Percentiles rank a stretch among this genome's conserved stretches.
phyloP scores from a whole-genome alignment of 2,113 vertebrate species.

The Marcusenius ussheri region DNA sequence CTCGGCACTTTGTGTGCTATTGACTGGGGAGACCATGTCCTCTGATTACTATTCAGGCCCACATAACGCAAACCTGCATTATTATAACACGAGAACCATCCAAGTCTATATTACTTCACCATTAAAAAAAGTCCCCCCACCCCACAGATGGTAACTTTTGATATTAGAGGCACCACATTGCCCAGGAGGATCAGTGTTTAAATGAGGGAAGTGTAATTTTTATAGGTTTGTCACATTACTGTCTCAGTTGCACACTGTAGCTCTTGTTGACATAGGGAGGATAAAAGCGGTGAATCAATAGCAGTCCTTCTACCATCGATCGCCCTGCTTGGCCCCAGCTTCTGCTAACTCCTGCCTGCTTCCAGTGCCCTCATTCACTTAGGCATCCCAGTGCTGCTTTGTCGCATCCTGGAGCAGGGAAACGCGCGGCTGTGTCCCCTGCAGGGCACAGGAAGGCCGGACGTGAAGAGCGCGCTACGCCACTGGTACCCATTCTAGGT shows the following conservation, averaged over 20 bases:
- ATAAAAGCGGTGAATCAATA: constrained; percentile 59
- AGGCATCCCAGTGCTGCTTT: constrained; percentile 35
- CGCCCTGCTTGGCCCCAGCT: constrained; percentile 42
- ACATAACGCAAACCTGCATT: not conserved
- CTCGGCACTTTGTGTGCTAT: not conserved
- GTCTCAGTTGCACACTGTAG: constrained; percentile 42
- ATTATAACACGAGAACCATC: not conserved
- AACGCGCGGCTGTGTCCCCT: not conserved
- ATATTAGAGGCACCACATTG: not conserved
- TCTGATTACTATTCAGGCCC: not conserved
- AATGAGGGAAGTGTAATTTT: constrained; percentile 6
- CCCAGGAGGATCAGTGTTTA: constrained; percentile 18
- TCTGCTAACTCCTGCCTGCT: constrained; percentile 15
- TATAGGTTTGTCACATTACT: constrained; percentile 23
- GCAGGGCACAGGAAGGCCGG: not conserved
- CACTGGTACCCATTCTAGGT: not conserved
- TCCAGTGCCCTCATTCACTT: constrained; percentile 41
- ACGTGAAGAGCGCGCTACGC: not conserved
- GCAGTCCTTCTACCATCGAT: constrained; percentile 53
- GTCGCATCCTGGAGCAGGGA: not conserved
- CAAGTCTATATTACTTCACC: constrained; percentile 1
- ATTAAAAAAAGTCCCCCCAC: not conserved
- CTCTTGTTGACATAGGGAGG: constrained; percentile 52
- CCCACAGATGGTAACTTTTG: not conserved
- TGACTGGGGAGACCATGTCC: not conserved